These are phyloP conservation scores for Berghia stephanieae DNA, from an alignment of 1,140 invertebrate genomes.

Conservation along the genomic window DNA sequence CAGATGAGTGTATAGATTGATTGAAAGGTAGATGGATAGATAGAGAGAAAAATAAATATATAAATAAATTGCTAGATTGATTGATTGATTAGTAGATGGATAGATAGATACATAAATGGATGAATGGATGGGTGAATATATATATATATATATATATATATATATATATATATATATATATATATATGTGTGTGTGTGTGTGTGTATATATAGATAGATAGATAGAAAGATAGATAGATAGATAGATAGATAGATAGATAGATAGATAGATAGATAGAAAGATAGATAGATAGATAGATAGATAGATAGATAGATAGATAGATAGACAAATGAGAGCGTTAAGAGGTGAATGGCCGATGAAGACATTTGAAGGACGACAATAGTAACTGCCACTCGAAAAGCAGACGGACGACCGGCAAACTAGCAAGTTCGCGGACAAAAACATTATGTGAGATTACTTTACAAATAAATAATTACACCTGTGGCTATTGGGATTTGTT, in stretches of 20 bases:
- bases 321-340: slow-evolving; percentile 11
- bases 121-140: neutral
- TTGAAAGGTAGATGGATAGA: neutral
- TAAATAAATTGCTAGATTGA: neutral
- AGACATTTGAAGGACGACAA: too few species aligned
- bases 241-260: neutral
- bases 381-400: too few species aligned
- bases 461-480: too few species aligned
- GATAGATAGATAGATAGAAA: slow-evolving; percentile 4
- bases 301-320: neutral
- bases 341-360: neutral
- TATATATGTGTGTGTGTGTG: too few species aligned
- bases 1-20: too few species aligned
- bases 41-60: neutral
- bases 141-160: neutral
- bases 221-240: slow-evolving; percentile 3
- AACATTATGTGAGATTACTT: too few species aligned
- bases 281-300: neutral
- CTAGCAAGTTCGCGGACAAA: too few species aligned
- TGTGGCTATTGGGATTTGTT: too few species aligned
- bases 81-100: neutral
- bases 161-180: neutral
- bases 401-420: too few species aligned
- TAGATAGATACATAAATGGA: neutral
- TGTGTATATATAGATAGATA: too few species aligned